Percentiles rank a stretch among this genome's conserved stretches.
These are phyloP conservation scores for Crotalus horridus DNA, from an alignment of 2,113 vertebrate species.

Conservation along the genomic window DNA sequence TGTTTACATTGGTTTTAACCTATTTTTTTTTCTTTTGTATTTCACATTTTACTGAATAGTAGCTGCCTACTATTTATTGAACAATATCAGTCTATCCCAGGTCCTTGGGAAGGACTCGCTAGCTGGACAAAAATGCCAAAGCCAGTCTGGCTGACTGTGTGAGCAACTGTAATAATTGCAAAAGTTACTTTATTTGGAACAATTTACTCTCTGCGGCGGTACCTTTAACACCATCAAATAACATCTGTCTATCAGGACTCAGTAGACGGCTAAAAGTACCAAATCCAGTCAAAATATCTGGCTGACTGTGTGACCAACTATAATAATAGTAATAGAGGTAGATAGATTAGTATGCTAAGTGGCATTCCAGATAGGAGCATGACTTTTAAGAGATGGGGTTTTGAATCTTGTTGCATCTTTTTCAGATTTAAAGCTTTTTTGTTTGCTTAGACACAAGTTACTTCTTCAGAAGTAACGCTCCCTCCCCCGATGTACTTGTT, in stretches of 20 bases:
- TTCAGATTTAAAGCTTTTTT: background rate
- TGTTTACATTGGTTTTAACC: background rate
- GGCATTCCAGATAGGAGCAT: background rate
- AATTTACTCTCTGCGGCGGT: background rate
- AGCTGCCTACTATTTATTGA: background rate
- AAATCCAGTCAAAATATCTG: background rate
- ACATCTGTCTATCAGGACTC: background rate
- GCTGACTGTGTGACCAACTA: background rate
- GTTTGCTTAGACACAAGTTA: background rate
- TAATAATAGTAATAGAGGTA: too few relatives aligned
- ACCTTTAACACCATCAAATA: background rate
- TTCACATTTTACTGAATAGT: background rate
- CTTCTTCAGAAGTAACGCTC: background rate
- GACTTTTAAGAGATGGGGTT: background rate
- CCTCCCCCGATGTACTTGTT: background rate
- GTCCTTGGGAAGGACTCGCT: background rate
- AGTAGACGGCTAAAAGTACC: background rate
- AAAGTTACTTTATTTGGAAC: background rate
- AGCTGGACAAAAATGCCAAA: background rate
- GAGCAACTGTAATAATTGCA: background rate
- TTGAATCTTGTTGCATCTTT: background rate
- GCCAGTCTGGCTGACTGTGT: background rate
- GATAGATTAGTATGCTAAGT: background rate
- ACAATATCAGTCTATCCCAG: background rate
- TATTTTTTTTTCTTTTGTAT: background rate